phyloP scores from a whole-genome alignment of 1,140 invertebrate genomes.

The Lysiphlebus fabarum region DNA sequence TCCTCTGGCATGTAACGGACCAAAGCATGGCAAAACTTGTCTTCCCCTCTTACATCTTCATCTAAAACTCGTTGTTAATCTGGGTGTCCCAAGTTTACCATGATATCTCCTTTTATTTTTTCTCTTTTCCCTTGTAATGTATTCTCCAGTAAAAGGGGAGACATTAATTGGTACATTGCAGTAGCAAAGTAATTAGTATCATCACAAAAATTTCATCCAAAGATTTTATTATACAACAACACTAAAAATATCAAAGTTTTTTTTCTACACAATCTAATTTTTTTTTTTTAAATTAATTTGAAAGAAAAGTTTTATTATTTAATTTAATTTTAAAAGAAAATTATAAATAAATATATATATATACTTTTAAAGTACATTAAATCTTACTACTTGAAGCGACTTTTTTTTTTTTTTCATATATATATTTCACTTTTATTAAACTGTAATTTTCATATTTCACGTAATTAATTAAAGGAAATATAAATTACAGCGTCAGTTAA shows the following conservation, averaged over 20 bases:
- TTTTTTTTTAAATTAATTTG: background rate
- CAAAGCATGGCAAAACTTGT: conserved; percentile 20
- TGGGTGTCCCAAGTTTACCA: conserved; percentile 21
- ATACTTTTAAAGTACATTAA: no score
- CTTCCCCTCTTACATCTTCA: conserved; percentile 11
- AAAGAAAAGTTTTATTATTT: conserved; percentile 1
- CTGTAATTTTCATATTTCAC: no score
- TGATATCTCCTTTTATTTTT: background rate
- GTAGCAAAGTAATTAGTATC: conserved; percentile 21
- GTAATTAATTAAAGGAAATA: no score
- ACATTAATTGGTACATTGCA: conserved; percentile 8
- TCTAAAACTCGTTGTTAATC: conserved; percentile 9
- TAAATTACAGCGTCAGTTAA: no score
- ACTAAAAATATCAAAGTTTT: background rate
- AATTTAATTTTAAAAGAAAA: background rate
- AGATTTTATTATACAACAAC: background rate
- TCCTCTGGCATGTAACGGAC: conserved; percentile 22
- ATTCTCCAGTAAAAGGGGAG: background rate
- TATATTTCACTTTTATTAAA: no score
- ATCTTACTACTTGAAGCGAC: no score
- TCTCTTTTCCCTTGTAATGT: background rate
- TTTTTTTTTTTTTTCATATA: no score
- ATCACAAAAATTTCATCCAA: background rate
- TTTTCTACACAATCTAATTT: background rate
- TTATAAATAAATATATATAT: no score